Evolutionary conservation across 2,797 vertebrate genomes (phyloP).

Genomic region (Pyrocephalus nanus): DNA sequence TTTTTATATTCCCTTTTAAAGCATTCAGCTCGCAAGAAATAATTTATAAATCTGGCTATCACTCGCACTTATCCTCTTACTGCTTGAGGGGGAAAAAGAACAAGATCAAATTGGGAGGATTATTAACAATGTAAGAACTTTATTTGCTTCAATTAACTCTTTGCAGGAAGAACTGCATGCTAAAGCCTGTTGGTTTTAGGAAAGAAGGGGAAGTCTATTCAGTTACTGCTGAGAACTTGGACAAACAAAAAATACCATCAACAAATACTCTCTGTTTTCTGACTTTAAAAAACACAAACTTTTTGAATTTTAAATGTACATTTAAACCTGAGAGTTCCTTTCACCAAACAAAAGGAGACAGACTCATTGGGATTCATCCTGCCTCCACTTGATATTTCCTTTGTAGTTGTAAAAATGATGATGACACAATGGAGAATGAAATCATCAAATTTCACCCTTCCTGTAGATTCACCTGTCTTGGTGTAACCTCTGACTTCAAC

Average conservation of each 20-base stretch:
- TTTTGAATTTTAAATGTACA: background rate
- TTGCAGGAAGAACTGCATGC: constrained; percentile 1
- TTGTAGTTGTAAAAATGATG: background rate
- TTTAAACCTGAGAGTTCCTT: background rate
- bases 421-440: background rate
- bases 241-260: background rate
- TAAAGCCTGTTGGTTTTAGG: background rate
- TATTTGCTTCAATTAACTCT: constrained; percentile 75
- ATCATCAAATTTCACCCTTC: background rate
- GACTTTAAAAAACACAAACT: background rate
- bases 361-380: background rate
- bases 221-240: background rate
- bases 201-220: background rate
- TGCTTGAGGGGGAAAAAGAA: constrained; percentile 62
- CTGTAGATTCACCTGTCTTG: background rate
- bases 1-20: constrained; percentile 75
- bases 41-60: constrained; percentile 76
- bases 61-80: constrained; percentile 70
- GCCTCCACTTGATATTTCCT: background rate
- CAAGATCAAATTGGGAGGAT: constrained; percentile 80
- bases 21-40: constrained; percentile 76
- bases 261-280: background rate
- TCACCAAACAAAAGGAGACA: background rate
- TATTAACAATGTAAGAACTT: constrained; percentile 81
- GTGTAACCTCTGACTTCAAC: background rate